phyloP scores from a whole-genome alignment of 30 jellyfish, hydroid and myxozoan genomes.

The Sanderia malayensis region DNA sequence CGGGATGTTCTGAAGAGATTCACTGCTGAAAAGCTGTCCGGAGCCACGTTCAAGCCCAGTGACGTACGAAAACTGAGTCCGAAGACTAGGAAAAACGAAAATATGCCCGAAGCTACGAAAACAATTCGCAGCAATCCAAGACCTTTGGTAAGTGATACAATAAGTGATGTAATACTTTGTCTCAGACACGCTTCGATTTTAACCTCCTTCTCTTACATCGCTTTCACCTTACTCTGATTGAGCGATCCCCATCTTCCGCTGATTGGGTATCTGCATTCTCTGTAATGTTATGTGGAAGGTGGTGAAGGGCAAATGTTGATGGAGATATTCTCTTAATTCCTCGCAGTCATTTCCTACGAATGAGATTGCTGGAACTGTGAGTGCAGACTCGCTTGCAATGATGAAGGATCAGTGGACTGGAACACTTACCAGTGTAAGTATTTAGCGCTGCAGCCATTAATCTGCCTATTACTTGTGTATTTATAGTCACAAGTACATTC shows the following conservation, averaged over 20 bases:
- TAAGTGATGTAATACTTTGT: background rate
- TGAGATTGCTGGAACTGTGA: background rate
- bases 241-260: background rate
- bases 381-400: conserved; percentile 26
- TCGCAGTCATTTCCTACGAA: background rate
- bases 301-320: background rate
- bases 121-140: background rate
- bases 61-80: background rate
- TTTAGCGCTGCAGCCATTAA: too few relatives aligned
- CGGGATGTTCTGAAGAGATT: conserved; percentile 43
- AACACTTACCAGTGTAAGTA: conserved; percentile 53
- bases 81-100: background rate
- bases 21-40: conserved; percentile 51
- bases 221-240: background rate
- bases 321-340: background rate
- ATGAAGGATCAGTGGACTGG: conserved; percentile 62
- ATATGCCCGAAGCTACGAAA: background rate
- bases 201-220: too few relatives aligned
- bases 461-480: too few relatives aligned
- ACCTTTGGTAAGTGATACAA: background rate
- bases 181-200: background rate
- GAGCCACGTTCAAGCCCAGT: conserved; percentile 7
- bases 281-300: too few relatives aligned
- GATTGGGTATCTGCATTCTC: background rate
- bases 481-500: too few relatives aligned